Evolutionary conservation across 2,113 vertebrate genomes (phyloP), one percentile per base, ranked within the genome.

Genomic region (Dicaeum eximium): DNA sequence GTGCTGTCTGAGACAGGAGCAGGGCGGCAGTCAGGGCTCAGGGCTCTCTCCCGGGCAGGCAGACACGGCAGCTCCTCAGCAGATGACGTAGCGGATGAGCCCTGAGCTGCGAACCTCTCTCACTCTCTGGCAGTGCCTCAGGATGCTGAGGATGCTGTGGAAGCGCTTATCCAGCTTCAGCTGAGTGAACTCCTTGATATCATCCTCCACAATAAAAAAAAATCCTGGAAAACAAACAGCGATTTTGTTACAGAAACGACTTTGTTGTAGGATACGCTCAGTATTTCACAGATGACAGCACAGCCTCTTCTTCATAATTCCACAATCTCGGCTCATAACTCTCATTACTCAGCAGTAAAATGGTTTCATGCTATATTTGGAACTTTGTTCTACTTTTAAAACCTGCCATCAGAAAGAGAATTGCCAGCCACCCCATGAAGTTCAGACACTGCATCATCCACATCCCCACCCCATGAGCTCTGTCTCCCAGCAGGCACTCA

Each of bases 141-240:
- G 97, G 98, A 99, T 99, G 90, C 82, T 99, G 86, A 99, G 35
- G 57, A 99, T 98, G 23, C 80, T 86, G 14, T 99, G 96, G 90
- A 99, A 99, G 15, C 98, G 97, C 93, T 99, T 99, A 82, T 99
- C 99, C 73, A 98, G 7, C 37, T 98, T 99, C 94, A 98, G 91
- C 65, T 97, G 86, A 0, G 98, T 98, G 85, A 99, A 99, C 28
- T 98, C 98, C 53, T 95, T 98, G 51, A 99, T 96, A 47, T 99
- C 99, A 4, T 98, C 98, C 58, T 99, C 99, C 96, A 99, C 99
- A 31, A 99, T 66, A 33, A 99, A 99, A 80, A 97, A 98, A 2
- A 93, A 90, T 53, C 98, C 99, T 99, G 96, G 58, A 95, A 97
- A 95, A 95, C 37, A 93, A 54, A 67, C 3, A 18, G 20, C 0